Percentiles rank a stretch among this genome's conserved stretches.
Evolutionary conservation across 2,113 vertebrate genomes (phyloP).

Genomic region (Turnix velox): DNA sequence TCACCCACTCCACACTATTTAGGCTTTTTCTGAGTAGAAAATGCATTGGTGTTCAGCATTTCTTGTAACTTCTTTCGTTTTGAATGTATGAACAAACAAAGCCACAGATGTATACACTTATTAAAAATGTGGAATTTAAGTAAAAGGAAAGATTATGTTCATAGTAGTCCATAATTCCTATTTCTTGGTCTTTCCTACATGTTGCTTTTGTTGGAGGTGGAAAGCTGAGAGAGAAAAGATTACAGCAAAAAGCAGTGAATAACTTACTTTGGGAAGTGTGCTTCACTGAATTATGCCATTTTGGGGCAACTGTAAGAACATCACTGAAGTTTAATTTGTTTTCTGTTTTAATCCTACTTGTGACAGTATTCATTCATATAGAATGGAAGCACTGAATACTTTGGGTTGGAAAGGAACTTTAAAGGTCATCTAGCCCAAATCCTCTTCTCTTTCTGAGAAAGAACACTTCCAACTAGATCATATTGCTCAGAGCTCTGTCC

Average conservation of each 20-base stretch:
- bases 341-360: conserved; percentile 15
- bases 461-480: neutral
- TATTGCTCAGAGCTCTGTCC: neutral
- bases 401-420: neutral
- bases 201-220: neutral
- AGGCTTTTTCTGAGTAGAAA: neutral
- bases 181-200: neutral
- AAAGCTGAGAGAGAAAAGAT: neutral
- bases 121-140: neutral
- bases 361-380: neutral
- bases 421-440: neutral
- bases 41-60: neutral
- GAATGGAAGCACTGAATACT: neutral
- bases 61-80: neutral
- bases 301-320: neutral
- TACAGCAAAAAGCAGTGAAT: neutral
- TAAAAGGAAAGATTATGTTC: neutral
- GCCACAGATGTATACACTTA: neutral
- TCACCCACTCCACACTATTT: neutral
- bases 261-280: neutral
- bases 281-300: neutral
- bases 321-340: neutral
- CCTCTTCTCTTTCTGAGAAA: neutral
- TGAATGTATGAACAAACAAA: neutral
- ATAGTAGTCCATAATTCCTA: neutral